Evolutionary conservation across 2,113 vertebrate species (phyloP), one percentile per base, ranked within the genome.

Genomic region (Daphoenositta chrysoptera): DNA sequence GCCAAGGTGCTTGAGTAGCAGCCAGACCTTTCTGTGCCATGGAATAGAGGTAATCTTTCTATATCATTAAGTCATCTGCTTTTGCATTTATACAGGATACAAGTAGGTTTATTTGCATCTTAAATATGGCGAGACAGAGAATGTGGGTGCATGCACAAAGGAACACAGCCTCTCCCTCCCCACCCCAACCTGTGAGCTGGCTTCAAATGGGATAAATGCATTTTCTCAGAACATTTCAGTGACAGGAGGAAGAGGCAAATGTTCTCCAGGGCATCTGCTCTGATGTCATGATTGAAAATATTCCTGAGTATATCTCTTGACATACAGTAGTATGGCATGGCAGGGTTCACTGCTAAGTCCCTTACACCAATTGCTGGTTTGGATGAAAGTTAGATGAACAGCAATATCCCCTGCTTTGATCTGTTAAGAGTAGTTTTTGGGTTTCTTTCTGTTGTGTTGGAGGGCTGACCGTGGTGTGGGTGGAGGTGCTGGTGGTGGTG

Each of bases 391-490:
- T 7, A 44, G n/a, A 21, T 23, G 22, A 58, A 26, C 9, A 19
- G 30, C 51, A 27, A 2, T 42, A 56, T 24, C 14, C 28, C 6
- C 13, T 64, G 16, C 27, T 86, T 60, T 57, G 20, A 73, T 45
- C 23, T 39, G 21, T 51, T 40, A 18, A 18, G 7, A 30, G 24
- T 9, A 37, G 16, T 8, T 75, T 79, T 64, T 22, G 45, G 18
- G 7, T 39, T 84, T 81, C 2, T 35, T 44, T 89, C n/a, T 65
- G 11, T 75, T 33, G 10, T 57, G 24, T 20, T 60, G 51, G n/a
- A 45, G 16, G 26, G 23, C 3, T 2, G 7, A 19, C n/a, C 0
- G 0, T 39, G 31, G 13, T 72, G 14, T 23, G 44, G 79, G 31
- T 30, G 19, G 42, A 82, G 26, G 19, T 54, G 19, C 24, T 68